Base-by-base conservation (phyloP, 1,140 invertebrate genomes). In the Tetramorium simillimum region DNA sequence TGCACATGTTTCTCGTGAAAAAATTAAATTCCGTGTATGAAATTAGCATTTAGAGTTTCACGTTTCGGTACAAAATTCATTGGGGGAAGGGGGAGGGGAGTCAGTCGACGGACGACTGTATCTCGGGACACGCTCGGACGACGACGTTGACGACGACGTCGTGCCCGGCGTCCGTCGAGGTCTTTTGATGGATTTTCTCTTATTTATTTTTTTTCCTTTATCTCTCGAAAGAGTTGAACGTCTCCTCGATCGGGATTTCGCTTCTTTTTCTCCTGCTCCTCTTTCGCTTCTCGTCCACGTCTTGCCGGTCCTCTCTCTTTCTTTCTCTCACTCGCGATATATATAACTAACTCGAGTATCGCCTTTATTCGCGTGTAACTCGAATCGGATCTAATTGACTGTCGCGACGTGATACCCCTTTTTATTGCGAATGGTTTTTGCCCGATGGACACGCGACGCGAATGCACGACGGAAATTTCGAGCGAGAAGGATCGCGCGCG, bases 41-140 rank as follows among this genome's bases (percentile, higher is more conserved):
- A 92, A 92, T 91, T 92, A 92, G 91, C 91, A 88, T 92, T 92
- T 90, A 90, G 65, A 89, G 78, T 90, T 91, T 93, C 91, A 90
- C 88, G 89, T 92, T 93, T 92, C 91, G 92, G 92, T 93, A 93
- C 90, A 93, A 93, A 93, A 93, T 93, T 93, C 91, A 93, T 87
- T 91, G 73, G 65, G 46, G 78, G 77, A 12, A 28, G 58, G 46
- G 77, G 86, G 86, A 18, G 14, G 37, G 77, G 10, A n/a, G 86
- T 88, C 87, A 86, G 80, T 91, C 88, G 91, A 88, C 86, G 89
- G 69, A 85, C 87, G 82, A 85, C 80, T 84, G 58, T 49, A 84
- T 69, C 75, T 62, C 37, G 46, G 60, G 77, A 80, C 21, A 78
- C 84, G 87, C 62, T 43, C 16, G 65, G 56, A 77, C 43, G 63